These are phyloP conservation scores for Daktulosphaira vitifoliae DNA, from an alignment of 1,140 invertebrate species.

Conservation along the genomic window DNA sequence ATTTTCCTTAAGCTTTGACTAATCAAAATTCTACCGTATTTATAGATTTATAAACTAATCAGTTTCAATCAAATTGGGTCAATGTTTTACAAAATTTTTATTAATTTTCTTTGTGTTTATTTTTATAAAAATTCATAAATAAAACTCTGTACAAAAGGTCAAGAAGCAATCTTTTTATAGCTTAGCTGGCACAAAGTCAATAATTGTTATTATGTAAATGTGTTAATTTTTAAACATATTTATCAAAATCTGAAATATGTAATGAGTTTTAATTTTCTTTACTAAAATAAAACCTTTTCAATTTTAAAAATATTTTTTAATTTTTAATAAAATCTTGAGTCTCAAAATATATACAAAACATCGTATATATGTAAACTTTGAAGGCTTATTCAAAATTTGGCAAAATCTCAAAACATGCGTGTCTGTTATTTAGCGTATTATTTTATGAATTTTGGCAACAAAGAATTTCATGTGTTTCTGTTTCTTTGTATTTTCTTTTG, in stretches of 20 bases:
- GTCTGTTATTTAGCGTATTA: slow-evolving; percentile 15
- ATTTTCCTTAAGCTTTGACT: too few species aligned
- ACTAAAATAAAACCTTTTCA: too few species aligned
- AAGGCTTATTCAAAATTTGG: slow-evolving; percentile 25
- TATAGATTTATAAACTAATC: too few species aligned
- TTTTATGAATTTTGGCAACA: slow-evolving; percentile 31
- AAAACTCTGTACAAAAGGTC: slow-evolving; percentile 24
- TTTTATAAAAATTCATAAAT: slow-evolving; percentile 6
- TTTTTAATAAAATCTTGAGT: too few species aligned
- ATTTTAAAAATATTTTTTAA: too few species aligned
- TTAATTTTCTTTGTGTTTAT: slow-evolving; percentile 13
- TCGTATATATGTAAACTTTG: slow-evolving; percentile 28
- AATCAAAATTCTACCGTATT: too few species aligned
- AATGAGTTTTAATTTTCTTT: too few species aligned
- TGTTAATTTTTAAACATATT: too few species aligned
- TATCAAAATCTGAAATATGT: too few species aligned
- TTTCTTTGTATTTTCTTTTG: slow-evolving; percentile 30
- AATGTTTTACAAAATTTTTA: slow-evolving; percentile 22
- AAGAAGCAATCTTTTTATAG: slow-evolving; percentile 31
- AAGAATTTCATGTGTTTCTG: slow-evolving; percentile 6
- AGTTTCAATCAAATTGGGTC: not conserved
- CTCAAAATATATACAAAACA: not conserved
- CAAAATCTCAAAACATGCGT: slow-evolving; percentile 6
- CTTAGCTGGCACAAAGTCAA: slow-evolving; percentile 21
- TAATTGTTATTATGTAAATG: too few species aligned